phyloP scores from a whole-genome alignment of 2,797 vertebrate species.

The Arctocebus calabarensis region DNA sequence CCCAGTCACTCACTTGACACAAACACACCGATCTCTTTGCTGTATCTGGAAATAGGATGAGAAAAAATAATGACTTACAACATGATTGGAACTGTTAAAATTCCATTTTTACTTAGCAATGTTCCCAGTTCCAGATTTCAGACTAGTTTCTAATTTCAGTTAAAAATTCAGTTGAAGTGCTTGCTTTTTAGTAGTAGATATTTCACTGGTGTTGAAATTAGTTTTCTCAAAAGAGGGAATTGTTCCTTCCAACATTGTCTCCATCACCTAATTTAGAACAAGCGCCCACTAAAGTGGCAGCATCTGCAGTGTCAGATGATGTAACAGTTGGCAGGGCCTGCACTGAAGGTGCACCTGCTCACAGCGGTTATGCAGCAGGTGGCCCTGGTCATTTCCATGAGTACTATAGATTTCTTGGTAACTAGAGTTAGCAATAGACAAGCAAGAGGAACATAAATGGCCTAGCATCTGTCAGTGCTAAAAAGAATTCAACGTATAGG shows the following conservation, averaged over 20 bases:
- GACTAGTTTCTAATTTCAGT: constrained; percentile 35
- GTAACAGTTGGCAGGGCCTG: not conserved
- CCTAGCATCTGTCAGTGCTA: not conserved
- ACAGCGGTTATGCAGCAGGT: not conserved
- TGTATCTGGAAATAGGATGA: not conserved
- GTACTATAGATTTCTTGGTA: not conserved
- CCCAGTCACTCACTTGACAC: not conserved
- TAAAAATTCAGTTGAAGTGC: constrained; percentile 48
- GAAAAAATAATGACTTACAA: not conserved
- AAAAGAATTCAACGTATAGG: not conserved
- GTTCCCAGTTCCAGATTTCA: constrained; percentile 8
- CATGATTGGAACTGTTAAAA: not conserved
- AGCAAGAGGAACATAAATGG: not conserved
- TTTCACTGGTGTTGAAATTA: constrained; percentile 45
- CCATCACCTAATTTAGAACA: not conserved
- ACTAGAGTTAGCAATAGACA: not conserved
- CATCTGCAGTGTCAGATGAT: rapidly evolving
- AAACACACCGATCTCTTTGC: not conserved
- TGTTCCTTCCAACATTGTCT: not conserved
- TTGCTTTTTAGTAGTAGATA: constrained; percentile 9
- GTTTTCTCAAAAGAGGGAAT: constrained; percentile 8
- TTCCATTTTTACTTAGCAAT: not conserved
- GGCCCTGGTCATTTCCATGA: not conserved
- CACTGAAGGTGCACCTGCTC: not conserved
- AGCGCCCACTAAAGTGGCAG: not conserved